Base-by-base conservation (phyloP, 53 echinoderm and acorn worm species). In the Holothuria scabra region DNA sequence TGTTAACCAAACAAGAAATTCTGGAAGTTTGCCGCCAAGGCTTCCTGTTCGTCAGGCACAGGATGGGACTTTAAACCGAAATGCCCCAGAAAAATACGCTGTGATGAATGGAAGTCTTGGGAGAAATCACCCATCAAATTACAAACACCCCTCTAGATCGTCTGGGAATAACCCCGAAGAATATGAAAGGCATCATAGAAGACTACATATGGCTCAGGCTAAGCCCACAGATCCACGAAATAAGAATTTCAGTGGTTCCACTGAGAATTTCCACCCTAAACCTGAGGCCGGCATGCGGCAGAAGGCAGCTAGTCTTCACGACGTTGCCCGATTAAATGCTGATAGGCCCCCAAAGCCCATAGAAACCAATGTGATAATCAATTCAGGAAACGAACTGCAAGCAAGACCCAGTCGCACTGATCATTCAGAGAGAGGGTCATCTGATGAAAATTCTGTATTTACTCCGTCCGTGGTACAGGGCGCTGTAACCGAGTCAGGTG, bases 371-470 rank as follows among this genome's bases (percentile, higher is more conserved):
- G 52, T 52, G 0, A 18, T 52, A 52, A 16, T 52, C 52, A 52
- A 8, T 8, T 18, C 52, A 52, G 52, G 14, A 14, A 4, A 52
- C 52, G 52, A 52, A 52, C 1, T 9, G 52, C 18, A 52, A 4
- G 18, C 52, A 52, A 8, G 52, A 18, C 52, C 4, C 5, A 28
- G 57, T 58, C 57, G 52, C 22, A 31, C 31, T 58, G 78, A 57
- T 32, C 26, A 57, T 29, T 78, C 78, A 26, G 78, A 78, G 16
- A 56, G 28, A 13, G 78, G 78, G 25, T 78, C 78, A 19, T 78
- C 78, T 23, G 78, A 78, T 28, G 78, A 78, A n/a, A 78, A 78
- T 78, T 59, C 78, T 57, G 78, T 59, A 12, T 78, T 78, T 78
- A 26, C 28, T 13, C 29, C 41, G 52, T 52, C 52, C 14, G 52